Evolutionary conservation across 2,888 invertebrate genomes (phyloP), one percentile per base, ranked within the genome.

Genomic region (Cantharis rustica): DNA sequence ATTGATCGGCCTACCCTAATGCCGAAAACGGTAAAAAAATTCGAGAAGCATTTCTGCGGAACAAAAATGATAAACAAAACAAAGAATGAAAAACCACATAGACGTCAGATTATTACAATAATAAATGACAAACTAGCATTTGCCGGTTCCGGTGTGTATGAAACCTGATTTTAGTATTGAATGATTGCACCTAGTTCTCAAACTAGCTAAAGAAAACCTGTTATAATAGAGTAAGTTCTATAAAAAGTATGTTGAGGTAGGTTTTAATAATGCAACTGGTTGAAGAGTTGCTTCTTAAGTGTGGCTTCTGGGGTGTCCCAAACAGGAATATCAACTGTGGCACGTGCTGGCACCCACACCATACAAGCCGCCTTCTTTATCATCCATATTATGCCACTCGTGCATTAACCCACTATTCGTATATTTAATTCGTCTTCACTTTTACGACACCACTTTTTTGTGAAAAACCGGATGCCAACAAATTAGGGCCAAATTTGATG

Each of bases 191-290:
- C 82, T 82, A 82, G 82, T 82, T 82, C 78, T 81, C 78, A 81
- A 81, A 80, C 81, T 82, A 81, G 82, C 78, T 75, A 79, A 79
- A 80, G 80, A 78, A 82, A 83, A 83, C 83, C 82, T 80, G 83
- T 83, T 83, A 83, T 82, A 83, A 82, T 81, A 81, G 82, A 79
- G 79, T 79, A 75, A 81, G 81, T 80, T 81, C 82, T 82, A 83
- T 80, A 82, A 82, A 82, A 83, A 83, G 81, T 77, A 79, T 79
- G 82, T 83, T 83, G 82, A 82, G 83, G 83, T 83, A 83, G 83
- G 83, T 81, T 81, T 80, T 73, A 81, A 75, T 78, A 78, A 75
- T 78, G 78, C 78, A 78, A 78, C 78, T 78, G 75, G 78, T 78
- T 78, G 75, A 78, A 78, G 73, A 75, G 75, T 73, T 72, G 75